phyloP scores from a whole-genome alignment of 37 sponge, comb jelly and placozoan species.

The Cliona cf. orientalis region DNA sequence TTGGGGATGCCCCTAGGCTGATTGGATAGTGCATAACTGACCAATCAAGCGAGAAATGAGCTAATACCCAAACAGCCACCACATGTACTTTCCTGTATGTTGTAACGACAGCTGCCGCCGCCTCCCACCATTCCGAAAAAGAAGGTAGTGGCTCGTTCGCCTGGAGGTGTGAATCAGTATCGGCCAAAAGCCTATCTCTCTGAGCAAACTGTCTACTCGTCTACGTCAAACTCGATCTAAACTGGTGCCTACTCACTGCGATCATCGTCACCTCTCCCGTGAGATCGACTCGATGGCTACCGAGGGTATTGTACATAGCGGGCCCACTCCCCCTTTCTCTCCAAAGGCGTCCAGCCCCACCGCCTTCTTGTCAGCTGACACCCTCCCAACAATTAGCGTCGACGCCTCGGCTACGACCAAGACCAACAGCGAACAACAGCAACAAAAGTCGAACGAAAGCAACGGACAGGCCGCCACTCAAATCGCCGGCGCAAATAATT shows the following conservation, averaged over 20 bases:
- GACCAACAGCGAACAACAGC: not conserved
- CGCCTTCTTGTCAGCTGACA: conserved; percentile 59
- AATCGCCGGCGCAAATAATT: conserved; percentile 21
- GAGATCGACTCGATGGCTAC: conserved; percentile 51
- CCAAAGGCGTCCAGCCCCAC: conserved; percentile 67
- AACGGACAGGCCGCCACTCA: not conserved
- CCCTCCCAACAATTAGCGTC: conserved; percentile 55
- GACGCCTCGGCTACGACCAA: conserved; percentile 4
- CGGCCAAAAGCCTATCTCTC: not conserved
- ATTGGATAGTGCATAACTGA: no score
- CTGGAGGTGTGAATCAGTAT: conserved; percentile 14
- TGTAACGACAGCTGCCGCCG: not conserved
- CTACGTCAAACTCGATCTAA: not conserved
- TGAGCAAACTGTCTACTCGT: not conserved
- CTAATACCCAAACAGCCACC: no score
- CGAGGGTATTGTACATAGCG: conserved; percentile 54
- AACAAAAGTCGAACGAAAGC: conserved; percentile 2
- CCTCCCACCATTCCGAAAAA: conserved; percentile 15
- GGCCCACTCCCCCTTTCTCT: conserved; percentile 84
- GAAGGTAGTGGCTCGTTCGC: conserved; percentile 9
- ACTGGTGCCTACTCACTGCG: no score
- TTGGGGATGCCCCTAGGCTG: no score
- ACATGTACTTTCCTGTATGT: no score
- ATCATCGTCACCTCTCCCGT: not conserved
- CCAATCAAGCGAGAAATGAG: no score